Conservation (phyloP, 2,888 invertebrate genomes). For the Patella depressa region DNA sequence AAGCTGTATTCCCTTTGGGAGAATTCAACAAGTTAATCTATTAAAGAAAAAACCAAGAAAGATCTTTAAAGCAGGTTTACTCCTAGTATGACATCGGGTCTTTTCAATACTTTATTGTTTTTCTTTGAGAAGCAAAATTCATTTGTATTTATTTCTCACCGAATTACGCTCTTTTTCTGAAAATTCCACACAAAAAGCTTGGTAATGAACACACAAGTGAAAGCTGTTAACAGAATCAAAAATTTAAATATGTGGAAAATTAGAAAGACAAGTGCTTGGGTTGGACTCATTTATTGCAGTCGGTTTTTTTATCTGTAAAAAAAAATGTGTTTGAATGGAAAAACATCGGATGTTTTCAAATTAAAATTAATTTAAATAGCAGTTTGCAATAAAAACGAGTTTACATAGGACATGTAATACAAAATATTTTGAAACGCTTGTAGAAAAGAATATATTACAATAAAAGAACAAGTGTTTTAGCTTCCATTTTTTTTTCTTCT, state of each 20-base stretch:
- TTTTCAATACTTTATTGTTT: background rate
- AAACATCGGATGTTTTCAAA: no score
- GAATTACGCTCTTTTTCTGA: background rate
- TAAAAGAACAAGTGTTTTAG: no score
- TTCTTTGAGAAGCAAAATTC: slow-evolving; percentile 5
- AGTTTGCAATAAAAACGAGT: no score
- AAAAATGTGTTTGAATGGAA: no score
- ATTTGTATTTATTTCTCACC: background rate
- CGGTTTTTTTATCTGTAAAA: no score
- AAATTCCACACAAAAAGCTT: background rate
- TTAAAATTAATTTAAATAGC: no score
- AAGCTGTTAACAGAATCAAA: background rate
- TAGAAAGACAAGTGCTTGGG: background rate
- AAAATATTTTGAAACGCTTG: no score
- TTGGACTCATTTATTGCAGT: no score
- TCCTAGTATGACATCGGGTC: slow-evolving; percentile 4
- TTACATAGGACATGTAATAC: no score
- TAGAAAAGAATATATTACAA: no score
- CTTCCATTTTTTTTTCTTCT: no score
- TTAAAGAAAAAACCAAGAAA: background rate
- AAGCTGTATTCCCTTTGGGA: background rate
- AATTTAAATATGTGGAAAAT: background rate
- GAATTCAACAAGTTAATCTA: background rate
- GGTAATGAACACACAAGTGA: slow-evolving; percentile 5
- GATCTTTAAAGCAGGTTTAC: slow-evolving; percentile 2